These are phyloP conservation scores for Synanthedon andrenaeformis DNA, from an alignment of 2,888 invertebrate species.

Conservation along the genomic window DNA sequence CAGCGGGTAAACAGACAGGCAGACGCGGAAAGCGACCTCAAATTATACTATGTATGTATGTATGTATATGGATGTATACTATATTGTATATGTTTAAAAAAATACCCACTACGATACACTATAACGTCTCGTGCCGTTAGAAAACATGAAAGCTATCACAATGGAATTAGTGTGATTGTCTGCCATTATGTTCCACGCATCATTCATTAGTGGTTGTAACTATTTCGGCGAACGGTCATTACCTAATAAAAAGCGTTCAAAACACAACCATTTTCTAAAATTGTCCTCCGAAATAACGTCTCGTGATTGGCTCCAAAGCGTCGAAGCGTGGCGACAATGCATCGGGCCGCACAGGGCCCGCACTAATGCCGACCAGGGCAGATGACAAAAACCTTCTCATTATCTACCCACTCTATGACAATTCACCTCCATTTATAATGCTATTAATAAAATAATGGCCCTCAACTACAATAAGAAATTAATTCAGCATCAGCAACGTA, in stretches of 20 bases:
- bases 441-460: constrained; percentile 61
- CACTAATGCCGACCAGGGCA: constrained; percentile 30
- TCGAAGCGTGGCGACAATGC: constrained; percentile 5
- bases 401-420: constrained; percentile 39
- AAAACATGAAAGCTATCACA: background rate
- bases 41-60: too few species aligned
- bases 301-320: constrained; percentile 16
- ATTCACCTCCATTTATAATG: constrained; percentile 59
- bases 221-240: constrained; percentile 13
- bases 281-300: constrained; percentile 18
- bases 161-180: background rate
- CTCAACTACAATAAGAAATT: constrained; percentile 31
- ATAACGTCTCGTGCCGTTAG: too few species aligned
- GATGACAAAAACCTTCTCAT: constrained; percentile 51
- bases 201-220: constrained; percentile 9
- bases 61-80: too few species aligned
- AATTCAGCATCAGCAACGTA: constrained; percentile 48
- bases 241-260: constrained; percentile 23
- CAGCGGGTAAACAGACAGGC: too few species aligned
- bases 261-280: constrained; percentile 18
- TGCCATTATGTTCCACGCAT: constrained; percentile 9
- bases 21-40: too few species aligned
- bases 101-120: too few species aligned
- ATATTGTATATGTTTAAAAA: too few species aligned
- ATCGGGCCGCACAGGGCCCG: constrained; percentile 12